phyloP scores from a whole-genome alignment of 2,888 invertebrate species.

The Volucella inanis region DNA sequence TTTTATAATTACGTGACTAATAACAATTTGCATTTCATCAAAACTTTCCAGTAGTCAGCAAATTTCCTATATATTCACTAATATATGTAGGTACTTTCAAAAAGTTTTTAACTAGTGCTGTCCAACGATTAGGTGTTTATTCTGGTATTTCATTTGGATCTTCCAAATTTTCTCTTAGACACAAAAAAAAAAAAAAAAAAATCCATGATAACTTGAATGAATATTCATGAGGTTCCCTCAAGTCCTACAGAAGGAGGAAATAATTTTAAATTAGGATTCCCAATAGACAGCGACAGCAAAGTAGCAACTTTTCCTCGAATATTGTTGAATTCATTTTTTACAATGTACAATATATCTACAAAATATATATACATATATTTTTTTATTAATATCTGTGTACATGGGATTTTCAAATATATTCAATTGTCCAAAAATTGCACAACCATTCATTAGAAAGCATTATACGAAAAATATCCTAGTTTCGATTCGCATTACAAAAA shows the following conservation, averaged over 20 bases:
- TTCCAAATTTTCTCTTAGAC: conserved; percentile 16
- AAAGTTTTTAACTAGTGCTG: conserved; percentile 35
- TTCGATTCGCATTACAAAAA: conserved; percentile 47
- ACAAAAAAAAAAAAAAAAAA: conserved; percentile 11
- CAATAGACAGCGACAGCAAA: conserved; percentile 15
- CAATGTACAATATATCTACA: neutral
- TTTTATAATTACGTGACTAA: conserved; percentile 45
- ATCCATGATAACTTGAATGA: conserved; percentile 34
- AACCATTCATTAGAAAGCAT: conserved; percentile 58
- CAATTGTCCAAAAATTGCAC: conserved; percentile 61
- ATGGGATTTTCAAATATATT: conserved; percentile 52
- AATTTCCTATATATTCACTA: neutral
- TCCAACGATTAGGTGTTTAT: conserved; percentile 16
- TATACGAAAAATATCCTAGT: conserved; percentile 53
- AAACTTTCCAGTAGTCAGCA: conserved; percentile 33
- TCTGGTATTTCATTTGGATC: conserved; percentile 12
- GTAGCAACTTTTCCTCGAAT: neutral
- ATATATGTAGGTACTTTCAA: neutral
- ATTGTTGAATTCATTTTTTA: too few species aligned
- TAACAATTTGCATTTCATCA: conserved; percentile 50
- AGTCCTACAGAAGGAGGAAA: conserved; percentile 20
- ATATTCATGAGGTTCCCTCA: conserved; percentile 46
- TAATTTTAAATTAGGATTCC: conserved; percentile 35
- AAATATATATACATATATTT: conserved; percentile 36
- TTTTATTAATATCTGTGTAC: conserved; percentile 2